Conservation (phyloP, 2,113 vertebrate genomes). For the Thamnophis sirtalis region DNA sequence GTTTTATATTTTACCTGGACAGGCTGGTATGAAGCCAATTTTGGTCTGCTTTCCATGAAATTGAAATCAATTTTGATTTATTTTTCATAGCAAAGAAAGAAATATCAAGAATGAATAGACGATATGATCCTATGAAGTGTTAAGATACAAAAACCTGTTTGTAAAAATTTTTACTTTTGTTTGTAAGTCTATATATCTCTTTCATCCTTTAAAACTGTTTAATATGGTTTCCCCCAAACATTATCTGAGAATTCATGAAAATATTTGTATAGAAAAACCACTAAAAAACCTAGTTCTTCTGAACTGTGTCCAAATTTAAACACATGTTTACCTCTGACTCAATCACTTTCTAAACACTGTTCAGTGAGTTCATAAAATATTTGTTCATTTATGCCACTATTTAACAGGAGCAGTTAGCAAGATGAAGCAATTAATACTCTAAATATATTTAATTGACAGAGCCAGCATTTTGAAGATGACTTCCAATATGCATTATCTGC, state of each 20-base stretch:
- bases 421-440: constrained; percentile 39
- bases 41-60: background rate
- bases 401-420: constrained; percentile 48
- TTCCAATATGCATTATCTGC: constrained; percentile 18
- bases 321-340: background rate
- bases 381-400: constrained; percentile 46
- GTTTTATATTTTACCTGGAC: background rate
- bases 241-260: constrained; percentile 12
- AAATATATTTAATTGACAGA: constrained; percentile 42
- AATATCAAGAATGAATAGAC: constrained; percentile 1
- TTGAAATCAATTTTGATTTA: constrained; percentile 5
- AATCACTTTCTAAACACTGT: constrained; percentile 24
- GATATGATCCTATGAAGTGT: background rate
- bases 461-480: background rate
- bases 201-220: background rate
- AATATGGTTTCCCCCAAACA: background rate
- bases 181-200: rapidly evolving
- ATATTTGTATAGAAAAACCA: background rate
- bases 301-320: background rate
- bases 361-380: constrained; percentile 52
- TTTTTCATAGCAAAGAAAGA: constrained; percentile 15
- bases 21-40: constrained; percentile 10
- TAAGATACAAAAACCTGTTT: constrained; percentile 11
- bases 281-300: constrained; percentile 14
- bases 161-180: constrained; percentile 2